Conservation (phyloP, 2,797 vertebrate species). For the Premnoplex brunnescens region DNA sequence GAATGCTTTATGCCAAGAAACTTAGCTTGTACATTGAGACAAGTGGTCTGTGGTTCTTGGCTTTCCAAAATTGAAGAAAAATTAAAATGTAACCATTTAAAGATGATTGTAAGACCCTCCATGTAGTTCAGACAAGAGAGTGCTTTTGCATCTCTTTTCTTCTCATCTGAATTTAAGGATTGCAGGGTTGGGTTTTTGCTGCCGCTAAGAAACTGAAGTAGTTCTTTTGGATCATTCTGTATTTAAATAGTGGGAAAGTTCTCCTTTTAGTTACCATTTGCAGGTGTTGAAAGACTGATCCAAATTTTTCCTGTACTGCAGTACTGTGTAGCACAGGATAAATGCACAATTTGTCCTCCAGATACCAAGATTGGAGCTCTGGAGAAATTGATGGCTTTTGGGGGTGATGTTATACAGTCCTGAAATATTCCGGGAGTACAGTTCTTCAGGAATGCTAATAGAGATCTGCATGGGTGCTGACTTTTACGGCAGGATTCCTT, state of each 20-base stretch:
- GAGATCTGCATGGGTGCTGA: background rate
- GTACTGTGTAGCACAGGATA: background rate
- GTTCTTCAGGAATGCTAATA: background rate
- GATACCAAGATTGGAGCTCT: background rate
- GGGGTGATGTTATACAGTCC: background rate
- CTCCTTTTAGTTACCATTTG: background rate
- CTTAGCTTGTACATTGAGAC: background rate
- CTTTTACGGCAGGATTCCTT: background rate
- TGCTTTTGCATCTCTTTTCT: background rate
- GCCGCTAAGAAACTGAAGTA: background rate
- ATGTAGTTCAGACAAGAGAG: background rate
- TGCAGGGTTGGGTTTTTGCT: background rate
- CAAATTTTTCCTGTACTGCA: background rate
- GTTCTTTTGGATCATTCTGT: background rate
- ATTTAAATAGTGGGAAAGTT: background rate
- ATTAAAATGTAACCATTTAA: background rate
- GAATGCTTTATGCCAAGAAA: background rate
- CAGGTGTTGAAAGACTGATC: background rate
- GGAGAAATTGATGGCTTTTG: background rate
- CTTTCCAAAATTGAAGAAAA: background rate
- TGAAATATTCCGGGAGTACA: background rate
- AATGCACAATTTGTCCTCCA: rapidly evolving
- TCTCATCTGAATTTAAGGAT: background rate
- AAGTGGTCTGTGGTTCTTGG: background rate
- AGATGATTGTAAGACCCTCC: background rate